Evolutionary conservation across 2,797 vertebrate species (phyloP), one percentile per base, ranked within the genome.

Genomic region (Psittacula derbiana): DNA sequence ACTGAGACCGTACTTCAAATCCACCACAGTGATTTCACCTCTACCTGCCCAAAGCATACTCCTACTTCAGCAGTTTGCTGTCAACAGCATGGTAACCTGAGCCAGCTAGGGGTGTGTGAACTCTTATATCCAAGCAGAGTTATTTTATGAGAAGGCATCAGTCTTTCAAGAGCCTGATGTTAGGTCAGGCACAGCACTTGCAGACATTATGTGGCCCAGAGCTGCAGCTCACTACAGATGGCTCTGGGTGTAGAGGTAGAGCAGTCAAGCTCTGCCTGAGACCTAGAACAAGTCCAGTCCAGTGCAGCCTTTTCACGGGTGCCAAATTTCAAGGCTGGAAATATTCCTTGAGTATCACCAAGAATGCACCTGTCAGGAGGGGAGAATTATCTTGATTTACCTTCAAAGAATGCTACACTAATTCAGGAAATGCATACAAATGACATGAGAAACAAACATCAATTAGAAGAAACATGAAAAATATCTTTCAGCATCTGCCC

Each of bases 401-500:
- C 71, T 55, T 74, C 21, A 2, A 75, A 94, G 73, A 92, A 95
- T 80, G 75, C 41, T 76, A 43, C 27, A 33, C 83, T 94, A 92
- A 96, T 94, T 92, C 86, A 95, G 78, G 80, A 96, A 97, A 86
- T 88, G 33, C 65, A 88, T 47, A 72, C 66, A 94, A 91, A 88
- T 40, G 86, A 91, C 80, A 80, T 8, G 21, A 93, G 86, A 96
- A 92, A 90, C 74, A 95, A 97, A 95, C 91, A 96, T 52, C 73
- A 91, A 90, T 96, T 94, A 92, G 80, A 81, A 96, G 41, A 94
- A 91, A 86, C n/a, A 86, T 50, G 69, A 92, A 93, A 86, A 87
- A 79, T 86, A 89, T 73, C 60, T 84, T 89, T 93, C 74, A 92
- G 44, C 78, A 60, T 93, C 80, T 95, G 52, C 74, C 88, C 90